A percentile compares a stretch with the other conserved stretches of the same genome.
Conservation (phyloP, 2,888 invertebrate species). For the Kryphioiulus occultus region DNA sequence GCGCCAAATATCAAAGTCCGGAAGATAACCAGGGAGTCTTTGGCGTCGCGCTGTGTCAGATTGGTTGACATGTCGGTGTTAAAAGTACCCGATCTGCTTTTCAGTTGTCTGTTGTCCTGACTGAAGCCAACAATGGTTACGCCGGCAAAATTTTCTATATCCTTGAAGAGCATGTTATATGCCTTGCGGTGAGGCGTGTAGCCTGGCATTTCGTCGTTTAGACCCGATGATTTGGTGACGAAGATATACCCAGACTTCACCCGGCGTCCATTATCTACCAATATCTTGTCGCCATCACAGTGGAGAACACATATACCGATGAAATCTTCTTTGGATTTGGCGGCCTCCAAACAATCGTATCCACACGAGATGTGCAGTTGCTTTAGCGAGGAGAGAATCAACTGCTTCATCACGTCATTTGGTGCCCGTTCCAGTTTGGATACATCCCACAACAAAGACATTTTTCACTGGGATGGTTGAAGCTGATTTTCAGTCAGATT, state of each 20-base stretch:
- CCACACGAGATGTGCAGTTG: neutral
- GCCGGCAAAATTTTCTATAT: neutral
- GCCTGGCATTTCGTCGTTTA: neutral
- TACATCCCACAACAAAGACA: too few species aligned
- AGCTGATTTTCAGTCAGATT: too few species aligned
- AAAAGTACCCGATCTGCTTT: neutral
- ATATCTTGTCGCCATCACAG: neutral
- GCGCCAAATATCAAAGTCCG: neutral
- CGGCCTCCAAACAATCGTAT: neutral
- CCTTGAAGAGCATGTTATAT: neutral
- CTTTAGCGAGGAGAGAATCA: neutral
- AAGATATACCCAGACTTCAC: neutral
- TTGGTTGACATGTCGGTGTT: neutral
- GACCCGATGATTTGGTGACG: neutral
- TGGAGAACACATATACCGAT: neutral
- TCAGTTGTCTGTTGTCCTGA: neutral
- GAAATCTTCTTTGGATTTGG: neutral
- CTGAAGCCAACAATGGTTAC: neutral
- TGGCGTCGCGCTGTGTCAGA: neutral
- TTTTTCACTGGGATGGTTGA: too few species aligned
- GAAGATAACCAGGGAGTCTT: neutral
- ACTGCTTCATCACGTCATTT: neutral
- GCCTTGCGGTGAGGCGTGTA: neutral
- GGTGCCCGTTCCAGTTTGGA: neutral
- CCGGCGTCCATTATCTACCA: neutral